These are phyloP conservation scores for Drosophila lowei DNA, from an alignment of 1,140 invertebrate genomes.

Conservation along the genomic window DNA sequence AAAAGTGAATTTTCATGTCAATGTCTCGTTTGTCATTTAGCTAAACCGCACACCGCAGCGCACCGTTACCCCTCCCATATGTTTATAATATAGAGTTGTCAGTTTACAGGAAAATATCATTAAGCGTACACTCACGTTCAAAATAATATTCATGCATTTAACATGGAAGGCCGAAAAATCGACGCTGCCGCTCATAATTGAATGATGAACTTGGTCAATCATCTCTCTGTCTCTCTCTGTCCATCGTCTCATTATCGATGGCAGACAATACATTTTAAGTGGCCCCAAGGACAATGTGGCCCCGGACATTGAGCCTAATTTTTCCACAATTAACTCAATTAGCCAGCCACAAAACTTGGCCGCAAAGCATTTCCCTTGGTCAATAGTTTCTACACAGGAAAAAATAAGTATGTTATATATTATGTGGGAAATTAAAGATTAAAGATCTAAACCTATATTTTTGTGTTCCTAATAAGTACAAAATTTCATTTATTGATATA, in stretches of 20 bases:
- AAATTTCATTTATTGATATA: too few relatives aligned
- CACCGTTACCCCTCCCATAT: too few relatives aligned
- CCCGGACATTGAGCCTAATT: slow-evolving; percentile 7
- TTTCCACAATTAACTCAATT: slow-evolving; percentile 64
- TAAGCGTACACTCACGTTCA: slow-evolving; percentile 34
- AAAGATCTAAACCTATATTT: too few relatives aligned
- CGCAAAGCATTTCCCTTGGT: slow-evolving; percentile 9
- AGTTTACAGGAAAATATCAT: slow-evolving; percentile 65
- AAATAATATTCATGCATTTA: background rate
- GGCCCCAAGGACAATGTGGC: background rate
- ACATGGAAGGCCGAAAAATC: background rate
- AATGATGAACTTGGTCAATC: slow-evolving; percentile 26
- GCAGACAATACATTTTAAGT: slow-evolving; percentile 1
- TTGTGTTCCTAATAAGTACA: too few relatives aligned
- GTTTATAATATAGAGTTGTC: slow-evolving; percentile 17
- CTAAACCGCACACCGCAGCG: background rate
- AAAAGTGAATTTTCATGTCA: slow-evolving; percentile 59
- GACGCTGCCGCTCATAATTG: slow-evolving; percentile 35
- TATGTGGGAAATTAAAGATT: too few relatives aligned
- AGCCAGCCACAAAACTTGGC: slow-evolving; percentile 45
- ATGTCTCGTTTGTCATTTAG: slow-evolving; percentile 48
- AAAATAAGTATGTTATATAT: too few relatives aligned
- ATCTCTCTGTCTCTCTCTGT: background rate
- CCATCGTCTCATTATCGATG: background rate
- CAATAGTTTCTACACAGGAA: background rate